Evolutionary conservation across 2,888 invertebrate genomes (phyloP).

Genomic region (Lasioglossum malachurum): DNA sequence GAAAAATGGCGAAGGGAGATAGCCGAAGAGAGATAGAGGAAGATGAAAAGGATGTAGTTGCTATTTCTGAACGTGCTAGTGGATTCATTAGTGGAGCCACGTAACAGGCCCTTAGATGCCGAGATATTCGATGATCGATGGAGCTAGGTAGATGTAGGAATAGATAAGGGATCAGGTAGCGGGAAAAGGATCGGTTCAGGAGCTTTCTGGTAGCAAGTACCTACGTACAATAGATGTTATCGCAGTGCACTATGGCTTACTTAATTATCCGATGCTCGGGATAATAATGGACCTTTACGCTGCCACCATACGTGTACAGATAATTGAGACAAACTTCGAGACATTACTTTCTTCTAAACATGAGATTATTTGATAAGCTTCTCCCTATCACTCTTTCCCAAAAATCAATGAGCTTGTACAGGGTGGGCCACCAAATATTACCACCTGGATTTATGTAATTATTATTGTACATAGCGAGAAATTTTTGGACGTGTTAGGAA

Average conservation of each 20-base stretch:
- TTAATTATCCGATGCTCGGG: background rate
- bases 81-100: conserved; percentile 1
- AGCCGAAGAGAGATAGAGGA: background rate
- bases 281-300: background rate
- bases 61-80: background rate
- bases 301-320: background rate
- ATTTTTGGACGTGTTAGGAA: too few relatives aligned
- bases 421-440: too few relatives aligned
- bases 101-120: conserved; percentile 1
- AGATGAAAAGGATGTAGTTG: conserved; percentile 5
- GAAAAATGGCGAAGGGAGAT: background rate
- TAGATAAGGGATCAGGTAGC: background rate
- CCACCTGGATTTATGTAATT: too few relatives aligned
- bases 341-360: background rate
- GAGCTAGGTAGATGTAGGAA: conserved; percentile 2
- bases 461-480: too few relatives aligned
- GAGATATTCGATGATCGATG: conserved; percentile 15
- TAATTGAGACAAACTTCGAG: background rate
- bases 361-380: background rate
- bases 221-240: background rate
- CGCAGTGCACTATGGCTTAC: background rate
- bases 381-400: background rate
- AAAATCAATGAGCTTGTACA: background rate
- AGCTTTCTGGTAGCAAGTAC: background rate
- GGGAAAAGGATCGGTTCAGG: background rate